Conservation (phyloP, 1,140 invertebrate genomes). For the Ctenoplectra terminalis region DNA sequence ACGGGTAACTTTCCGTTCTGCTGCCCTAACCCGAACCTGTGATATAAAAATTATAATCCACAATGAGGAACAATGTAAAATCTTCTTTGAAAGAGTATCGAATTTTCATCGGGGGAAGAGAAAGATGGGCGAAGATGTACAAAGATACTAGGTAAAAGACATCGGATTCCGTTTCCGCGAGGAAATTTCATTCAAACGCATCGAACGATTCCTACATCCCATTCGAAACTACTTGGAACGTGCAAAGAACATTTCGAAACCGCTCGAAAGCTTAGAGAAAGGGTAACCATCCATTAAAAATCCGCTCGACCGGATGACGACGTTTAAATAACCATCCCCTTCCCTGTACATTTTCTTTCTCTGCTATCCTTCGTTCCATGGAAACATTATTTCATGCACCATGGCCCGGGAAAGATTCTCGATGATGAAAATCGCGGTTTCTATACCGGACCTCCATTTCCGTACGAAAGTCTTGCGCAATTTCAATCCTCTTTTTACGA, state of each 20-base stretch:
- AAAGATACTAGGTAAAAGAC: not conserved
- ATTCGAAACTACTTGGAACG: not conserved
- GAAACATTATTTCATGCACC: slow-evolving; percentile 52
- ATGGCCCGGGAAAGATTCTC: slow-evolving; percentile 12
- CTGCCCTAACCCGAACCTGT: no score
- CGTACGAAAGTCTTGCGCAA: slow-evolving; percentile 48
- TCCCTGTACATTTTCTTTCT: not conserved
- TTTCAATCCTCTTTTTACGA: slow-evolving; percentile 54
- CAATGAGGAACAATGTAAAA: not conserved
- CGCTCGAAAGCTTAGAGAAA: not conserved
- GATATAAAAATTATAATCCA: not conserved
- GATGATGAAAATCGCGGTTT: slow-evolving; percentile 53
- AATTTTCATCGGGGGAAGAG: not conserved
- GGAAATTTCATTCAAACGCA: not conserved
- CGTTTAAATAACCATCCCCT: slow-evolving; percentile 37
- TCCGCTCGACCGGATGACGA: slow-evolving; percentile 24
- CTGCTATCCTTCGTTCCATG: not conserved
- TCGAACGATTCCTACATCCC: not conserved
- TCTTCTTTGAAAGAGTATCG: not conserved
- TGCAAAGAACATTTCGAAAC: not conserved
- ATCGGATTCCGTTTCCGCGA: not conserved
- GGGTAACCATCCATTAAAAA: slow-evolving; percentile 40
- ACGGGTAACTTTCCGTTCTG: not conserved
- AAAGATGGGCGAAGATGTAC: not conserved
- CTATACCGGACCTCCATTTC: slow-evolving; percentile 51